Evolutionary conservation across 2,888 invertebrate genomes (phyloP).

Genomic region (Protonemura montana): DNA sequence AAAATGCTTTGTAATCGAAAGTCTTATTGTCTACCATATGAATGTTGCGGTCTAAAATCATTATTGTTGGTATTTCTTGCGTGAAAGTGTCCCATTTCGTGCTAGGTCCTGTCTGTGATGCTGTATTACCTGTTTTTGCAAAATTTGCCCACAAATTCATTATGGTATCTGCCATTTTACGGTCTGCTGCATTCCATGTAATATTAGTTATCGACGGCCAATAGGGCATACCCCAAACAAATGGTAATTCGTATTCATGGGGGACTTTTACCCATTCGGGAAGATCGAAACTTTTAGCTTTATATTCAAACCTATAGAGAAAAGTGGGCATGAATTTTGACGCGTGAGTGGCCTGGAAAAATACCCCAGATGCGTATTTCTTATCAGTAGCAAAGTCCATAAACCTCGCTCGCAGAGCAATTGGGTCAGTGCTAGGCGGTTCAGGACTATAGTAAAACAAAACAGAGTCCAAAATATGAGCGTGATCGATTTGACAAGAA

Average conservation of each 20-base stretch:
- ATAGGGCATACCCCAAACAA: constrained; percentile 82
- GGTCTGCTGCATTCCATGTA: constrained; percentile 78
- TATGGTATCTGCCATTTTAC: constrained; percentile 78
- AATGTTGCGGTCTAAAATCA: constrained; percentile 79
- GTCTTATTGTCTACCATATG: constrained; percentile 74
- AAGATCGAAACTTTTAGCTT: constrained; percentile 60
- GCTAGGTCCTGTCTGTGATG: constrained; percentile 70
- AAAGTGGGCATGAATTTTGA: constrained; percentile 62
- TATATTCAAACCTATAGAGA: constrained; percentile 75
- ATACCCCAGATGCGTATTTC: constrained; percentile 75
- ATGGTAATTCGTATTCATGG: constrained; percentile 82
- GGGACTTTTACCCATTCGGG: constrained; percentile 83
- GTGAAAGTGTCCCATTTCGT: constrained; percentile 79
- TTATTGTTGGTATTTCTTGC: constrained; percentile 71
- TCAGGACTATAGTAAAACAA: constrained; percentile 78
- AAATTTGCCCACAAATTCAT: constrained; percentile 86
- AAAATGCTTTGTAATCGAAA: constrained; percentile 78
- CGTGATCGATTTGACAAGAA: constrained; percentile 59
- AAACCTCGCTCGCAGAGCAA: constrained; percentile 69
- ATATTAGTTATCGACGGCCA: constrained; percentile 63
- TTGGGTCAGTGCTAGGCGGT: constrained; percentile 69
- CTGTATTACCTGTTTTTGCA: constrained; percentile 72
- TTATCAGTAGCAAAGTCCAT: constrained; percentile 79
- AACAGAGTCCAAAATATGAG: constrained; percentile 69
- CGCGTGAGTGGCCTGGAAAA: constrained; percentile 58